Base-by-base conservation (phyloP, 2,113 vertebrate species). In the Tamias sibiricus region DNA sequence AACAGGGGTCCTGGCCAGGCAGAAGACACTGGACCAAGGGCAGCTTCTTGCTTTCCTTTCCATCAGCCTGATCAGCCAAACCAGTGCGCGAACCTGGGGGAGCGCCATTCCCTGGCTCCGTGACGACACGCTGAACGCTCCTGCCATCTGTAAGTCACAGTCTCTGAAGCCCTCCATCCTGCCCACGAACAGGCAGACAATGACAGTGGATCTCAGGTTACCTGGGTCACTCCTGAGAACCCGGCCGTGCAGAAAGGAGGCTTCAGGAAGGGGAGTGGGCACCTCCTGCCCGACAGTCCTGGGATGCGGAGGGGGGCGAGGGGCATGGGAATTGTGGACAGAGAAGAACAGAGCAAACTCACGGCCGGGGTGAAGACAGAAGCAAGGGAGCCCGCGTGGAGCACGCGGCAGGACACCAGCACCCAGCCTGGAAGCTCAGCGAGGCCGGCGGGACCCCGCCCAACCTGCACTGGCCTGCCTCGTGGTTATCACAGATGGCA, bases 171-270 rank as follows among this genome's bases (percentile, higher is more conserved):
- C 20, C 74, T 10, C 13, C 37, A 14, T 86, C 54, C 44, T 44
- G 9, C 2, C 57, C 12, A 68, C 44, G 28, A 20, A 24, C 20
- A 26, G 26, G 30, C 49, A n/a, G 59, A n/a, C 22, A 19, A 4
- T 30, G 12, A 52, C 66, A 84, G 37, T 19, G 11, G 62, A 13
- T 16, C 26, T 75, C 12, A 8, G 3, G 7, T 24, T 42, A 17
- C 57, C 52, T 19, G 5, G 37, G 24, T 0, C 28, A 13, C 14
- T 17, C 0, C 14, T 44, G 59, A n/a, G 30, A 28, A 1, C 6
- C n/a, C 3, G 14, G 19, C 16, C 16, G 47, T 68, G 52, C 47
- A 17, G 22, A 5, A 35, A 8, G 71, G 71, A 49, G 2, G 19
- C 10, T 7, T 37, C 8, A 44, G 68, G 62, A 74, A 76, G 42